Evolutionary conservation across 35 echinoderm and acorn worm genomes (phyloP).

Genomic region (Amphiura filiformis): DNA sequence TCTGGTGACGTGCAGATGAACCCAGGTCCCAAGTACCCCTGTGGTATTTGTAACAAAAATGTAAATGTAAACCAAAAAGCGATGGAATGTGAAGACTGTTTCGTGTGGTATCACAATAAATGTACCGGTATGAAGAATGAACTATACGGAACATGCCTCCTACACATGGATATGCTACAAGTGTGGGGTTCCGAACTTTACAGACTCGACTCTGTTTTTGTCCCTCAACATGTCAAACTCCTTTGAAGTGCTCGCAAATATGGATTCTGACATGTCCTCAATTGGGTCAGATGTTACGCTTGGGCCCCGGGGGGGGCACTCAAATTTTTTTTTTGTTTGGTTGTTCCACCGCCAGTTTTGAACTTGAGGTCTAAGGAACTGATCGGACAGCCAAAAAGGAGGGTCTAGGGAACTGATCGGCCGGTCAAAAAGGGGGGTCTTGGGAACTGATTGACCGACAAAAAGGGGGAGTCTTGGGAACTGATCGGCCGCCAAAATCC

Average conservation of each 20-base stretch:
- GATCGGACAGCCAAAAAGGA: no score
- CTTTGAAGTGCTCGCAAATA: slow-evolving; percentile 2
- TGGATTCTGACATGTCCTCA: background rate
- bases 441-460: no score
- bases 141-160: slow-evolving; percentile 31
- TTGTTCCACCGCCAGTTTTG: no score
- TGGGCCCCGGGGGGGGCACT: no score
- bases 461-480: no score
- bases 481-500: no score
- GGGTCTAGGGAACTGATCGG: no score
- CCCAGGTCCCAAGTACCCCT: slow-evolving; percentile 62
- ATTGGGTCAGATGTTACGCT: no score
- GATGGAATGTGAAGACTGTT: slow-evolving; percentile 39
- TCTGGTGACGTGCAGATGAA: slow-evolving; percentile 44
- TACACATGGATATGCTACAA: slow-evolving; percentile 45
- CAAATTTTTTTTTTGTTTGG: no score
- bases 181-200: slow-evolving; percentile 36
- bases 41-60: slow-evolving; percentile 45
- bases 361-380: background rate
- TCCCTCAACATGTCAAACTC: slow-evolving; percentile 30
- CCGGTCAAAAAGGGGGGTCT: no score
- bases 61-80: slow-evolving; percentile 52
- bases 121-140: slow-evolving; percentile 26
- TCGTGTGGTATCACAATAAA: slow-evolving; percentile 39
- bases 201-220: background rate